Base-by-base conservation (phyloP, 2,797 vertebrate genomes). In the Acrossocheilus wenchowensis region DNA sequence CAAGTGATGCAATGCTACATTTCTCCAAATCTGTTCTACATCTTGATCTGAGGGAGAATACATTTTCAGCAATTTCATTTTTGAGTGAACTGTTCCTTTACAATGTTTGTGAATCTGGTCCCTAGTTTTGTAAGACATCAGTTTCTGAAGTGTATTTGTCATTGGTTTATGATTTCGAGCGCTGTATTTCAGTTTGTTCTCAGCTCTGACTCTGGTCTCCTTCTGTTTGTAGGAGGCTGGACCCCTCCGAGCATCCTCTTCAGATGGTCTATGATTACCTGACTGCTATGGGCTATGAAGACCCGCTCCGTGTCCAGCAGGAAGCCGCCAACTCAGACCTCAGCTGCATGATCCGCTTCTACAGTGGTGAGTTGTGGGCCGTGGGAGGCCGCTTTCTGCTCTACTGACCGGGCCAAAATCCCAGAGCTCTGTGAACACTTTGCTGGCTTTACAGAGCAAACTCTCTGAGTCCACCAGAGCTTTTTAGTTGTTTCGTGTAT, bases 311-410 rank as follows among this genome's bases (percentile, higher is more conserved):
- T 74, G 94, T 98, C 86, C 98, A 99, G 91, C 97, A 97, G 68
- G 98, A 99, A 91, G 97, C 97, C 1, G 95, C 97, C 86, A 97
- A 97, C 92, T 96, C 97, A 19, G 98, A 99, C 93, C 97, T 99
- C 85, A 97, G 97, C 96, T 99, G 98, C 91, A 97, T 99, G 97
- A 97, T 99, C 84, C 97, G 97, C 83, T 99, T 98, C 93, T 98
- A 97, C 94, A 96, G 96, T 73, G 98, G 98, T 99, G 96, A 98
- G 97, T 95, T 86, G 48, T 69, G 34, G 80, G 45, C 34, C 50
- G n/a, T 62, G 60, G 9, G 39, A 14, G 17, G 17, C 69, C 17
- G 36, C 17, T 21, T 80, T 72, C 68, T 41, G 60, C 21, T 64
- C 34, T 60, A 5, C 45, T 66, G 36, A 72, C 54, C 19, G 6